These are phyloP conservation scores for Heliconius cydno DNA, from an alignment of 2,888 invertebrate species.

Conservation along the genomic window DNA sequence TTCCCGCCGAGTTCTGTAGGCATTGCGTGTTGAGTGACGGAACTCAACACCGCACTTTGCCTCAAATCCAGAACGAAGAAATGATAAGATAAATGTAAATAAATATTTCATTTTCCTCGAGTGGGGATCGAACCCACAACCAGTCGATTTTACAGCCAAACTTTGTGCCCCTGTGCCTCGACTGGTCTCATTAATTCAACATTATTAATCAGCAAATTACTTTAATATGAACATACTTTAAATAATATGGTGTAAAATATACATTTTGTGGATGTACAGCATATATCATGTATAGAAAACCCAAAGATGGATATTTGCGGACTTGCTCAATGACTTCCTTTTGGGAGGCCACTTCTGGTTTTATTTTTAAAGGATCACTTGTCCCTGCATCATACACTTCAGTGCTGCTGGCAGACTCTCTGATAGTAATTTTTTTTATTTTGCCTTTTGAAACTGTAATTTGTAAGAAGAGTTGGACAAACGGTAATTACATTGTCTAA, in stretches of 20 bases:
- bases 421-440: conserved; percentile 63
- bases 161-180: too few relatives aligned
- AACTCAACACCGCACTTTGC: too few relatives aligned
- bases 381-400: conserved; percentile 48
- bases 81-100: too few relatives aligned
- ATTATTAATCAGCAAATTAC: neutral
- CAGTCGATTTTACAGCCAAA: too few relatives aligned
- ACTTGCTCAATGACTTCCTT: conserved; percentile 79
- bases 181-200: too few relatives aligned
- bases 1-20: too few relatives aligned
- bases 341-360: conserved; percentile 74
- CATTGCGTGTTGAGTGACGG: too few relatives aligned
- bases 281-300: conserved; percentile 90
- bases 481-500: neutral
- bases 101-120: too few relatives aligned
- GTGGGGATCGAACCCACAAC: too few relatives aligned
- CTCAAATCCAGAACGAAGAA: too few relatives aligned
- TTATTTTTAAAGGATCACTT: conserved; percentile 70
- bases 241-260: conserved; percentile 89
- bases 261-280: conserved; percentile 88
- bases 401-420: conserved; percentile 50
- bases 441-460: conserved; percentile 50
- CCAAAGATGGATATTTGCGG: conserved; percentile 80
- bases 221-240: conserved; percentile 82
- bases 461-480: neutral